phyloP scores from a whole-genome alignment of 2,888 invertebrate genomes.

The Nomada fucata region DNA sequence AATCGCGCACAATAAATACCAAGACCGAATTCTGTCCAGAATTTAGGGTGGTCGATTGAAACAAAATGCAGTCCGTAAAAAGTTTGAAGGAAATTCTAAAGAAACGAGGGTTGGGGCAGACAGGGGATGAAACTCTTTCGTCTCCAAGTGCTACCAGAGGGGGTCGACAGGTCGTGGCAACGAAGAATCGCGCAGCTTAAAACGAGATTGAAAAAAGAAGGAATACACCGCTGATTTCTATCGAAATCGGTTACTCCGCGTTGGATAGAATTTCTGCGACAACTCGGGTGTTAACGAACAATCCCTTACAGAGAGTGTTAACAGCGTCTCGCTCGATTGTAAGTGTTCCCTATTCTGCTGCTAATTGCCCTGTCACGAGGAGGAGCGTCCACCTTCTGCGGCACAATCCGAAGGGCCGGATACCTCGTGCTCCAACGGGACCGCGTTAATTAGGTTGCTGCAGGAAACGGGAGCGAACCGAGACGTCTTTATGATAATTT shows the following conservation, averaged over 20 bases:
- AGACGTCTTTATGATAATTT: not conserved
- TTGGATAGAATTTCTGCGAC: too few species aligned
- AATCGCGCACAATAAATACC: too few species aligned
- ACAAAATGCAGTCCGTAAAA: conserved; percentile 4
- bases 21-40: too few species aligned
- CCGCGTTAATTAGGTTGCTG: conserved; percentile 14
- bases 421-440: not conserved
- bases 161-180: not conserved
- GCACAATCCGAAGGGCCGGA: conserved; percentile 9
- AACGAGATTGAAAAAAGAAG: not conserved
- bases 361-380: conserved; percentile 35
- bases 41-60: not conserved
- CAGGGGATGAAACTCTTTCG: not conserved
- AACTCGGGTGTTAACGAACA: too few species aligned
- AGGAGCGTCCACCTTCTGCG: not conserved
- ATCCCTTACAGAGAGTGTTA: not conserved
- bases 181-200: not conserved
- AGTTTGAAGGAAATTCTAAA: not conserved
- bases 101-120: not conserved
- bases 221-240: not conserved
- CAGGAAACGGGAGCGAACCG: not conserved
- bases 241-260: too few species aligned
- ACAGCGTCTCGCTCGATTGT: not conserved
- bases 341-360: conserved; percentile 28
- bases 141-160: not conserved